Evolutionary conservation across 2,888 invertebrate genomes (phyloP).

Genomic region (Pristionchus mayeri): DNA sequence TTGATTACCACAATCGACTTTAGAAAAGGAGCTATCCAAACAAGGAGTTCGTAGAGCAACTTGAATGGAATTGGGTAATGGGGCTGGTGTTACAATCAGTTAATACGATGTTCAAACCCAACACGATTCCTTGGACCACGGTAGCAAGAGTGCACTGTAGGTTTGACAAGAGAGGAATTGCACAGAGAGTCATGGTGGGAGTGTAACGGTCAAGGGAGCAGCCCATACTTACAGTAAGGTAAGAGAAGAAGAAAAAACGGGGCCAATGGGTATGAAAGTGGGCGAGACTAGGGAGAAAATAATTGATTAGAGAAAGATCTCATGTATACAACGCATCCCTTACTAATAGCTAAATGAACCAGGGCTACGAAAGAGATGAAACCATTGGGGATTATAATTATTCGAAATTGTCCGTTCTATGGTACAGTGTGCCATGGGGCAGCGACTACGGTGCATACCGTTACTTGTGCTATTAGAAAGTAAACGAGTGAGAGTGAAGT

Average conservation of each 20-base stretch:
- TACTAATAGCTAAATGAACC: background rate
- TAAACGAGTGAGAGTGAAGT: background rate
- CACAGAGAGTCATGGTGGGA: conserved; percentile 16
- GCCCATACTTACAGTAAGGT: background rate
- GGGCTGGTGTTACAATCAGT: conserved; percentile 23
- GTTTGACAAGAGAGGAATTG: background rate
- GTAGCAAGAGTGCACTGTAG: background rate
- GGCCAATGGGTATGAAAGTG: background rate
- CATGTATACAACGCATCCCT: background rate
- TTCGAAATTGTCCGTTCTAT: background rate
- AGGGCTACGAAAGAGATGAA: background rate
- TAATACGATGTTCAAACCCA: background rate
- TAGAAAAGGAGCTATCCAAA: background rate
- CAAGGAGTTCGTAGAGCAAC: background rate
- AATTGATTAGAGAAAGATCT: conserved; percentile 3
- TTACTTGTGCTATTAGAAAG: too few relatives aligned
- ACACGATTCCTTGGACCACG: background rate
- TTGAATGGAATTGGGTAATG: background rate
- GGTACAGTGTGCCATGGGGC: conserved; percentile 1
- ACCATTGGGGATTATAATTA: background rate
- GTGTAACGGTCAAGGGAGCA: too few relatives aligned
- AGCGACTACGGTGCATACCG: background rate
- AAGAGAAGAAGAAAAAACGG: background rate
- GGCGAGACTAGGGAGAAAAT: background rate
- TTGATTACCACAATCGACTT: conserved; percentile 3